Conservation (phyloP, 2,113 vertebrate species). For the Halcyon senegalensis region DNA sequence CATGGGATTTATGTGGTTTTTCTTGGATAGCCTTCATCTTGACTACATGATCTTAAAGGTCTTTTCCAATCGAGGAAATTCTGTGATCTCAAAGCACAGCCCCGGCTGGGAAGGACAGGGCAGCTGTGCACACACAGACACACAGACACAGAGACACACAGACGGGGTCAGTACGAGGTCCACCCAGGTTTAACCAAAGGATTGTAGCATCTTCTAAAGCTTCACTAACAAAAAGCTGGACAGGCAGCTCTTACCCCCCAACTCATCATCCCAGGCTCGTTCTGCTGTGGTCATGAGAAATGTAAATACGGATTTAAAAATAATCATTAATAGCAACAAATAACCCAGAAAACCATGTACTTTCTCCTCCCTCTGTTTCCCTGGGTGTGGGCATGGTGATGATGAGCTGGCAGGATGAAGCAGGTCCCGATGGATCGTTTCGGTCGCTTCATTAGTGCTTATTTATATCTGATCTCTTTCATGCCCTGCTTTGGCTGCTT, state of each 20-base stretch:
- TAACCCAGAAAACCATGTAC: neutral
- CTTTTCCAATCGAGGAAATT: no score
- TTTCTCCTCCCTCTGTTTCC: neutral
- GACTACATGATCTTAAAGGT: no score
- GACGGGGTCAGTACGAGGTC: rapidly evolving
- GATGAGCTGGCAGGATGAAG: neutral
- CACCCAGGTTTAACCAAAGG: neutral
- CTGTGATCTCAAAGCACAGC: rapidly evolving
- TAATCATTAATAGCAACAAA: neutral
- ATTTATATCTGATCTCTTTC: neutral
- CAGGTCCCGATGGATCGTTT: neutral
- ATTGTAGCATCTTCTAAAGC: neutral
- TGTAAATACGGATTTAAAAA: neutral
- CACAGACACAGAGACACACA: rapidly evolving
- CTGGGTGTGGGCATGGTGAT: rapidly evolving
- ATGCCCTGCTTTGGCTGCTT: neutral
- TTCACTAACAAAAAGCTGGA: neutral
- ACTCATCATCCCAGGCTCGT: neutral
- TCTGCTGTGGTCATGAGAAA: neutral
- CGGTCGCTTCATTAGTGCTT: rapidly evolving
- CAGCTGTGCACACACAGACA: rapidly evolving
- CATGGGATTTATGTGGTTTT: neutral
- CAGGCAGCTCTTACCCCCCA: neutral
- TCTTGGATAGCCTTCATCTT: neutral
- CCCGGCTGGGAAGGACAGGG: rapidly evolving